Percentiles rank a stretch among this genome's conserved stretches.
Conservation (phyloP, 2,113 vertebrate species). For the Eurystomus gularis region DNA sequence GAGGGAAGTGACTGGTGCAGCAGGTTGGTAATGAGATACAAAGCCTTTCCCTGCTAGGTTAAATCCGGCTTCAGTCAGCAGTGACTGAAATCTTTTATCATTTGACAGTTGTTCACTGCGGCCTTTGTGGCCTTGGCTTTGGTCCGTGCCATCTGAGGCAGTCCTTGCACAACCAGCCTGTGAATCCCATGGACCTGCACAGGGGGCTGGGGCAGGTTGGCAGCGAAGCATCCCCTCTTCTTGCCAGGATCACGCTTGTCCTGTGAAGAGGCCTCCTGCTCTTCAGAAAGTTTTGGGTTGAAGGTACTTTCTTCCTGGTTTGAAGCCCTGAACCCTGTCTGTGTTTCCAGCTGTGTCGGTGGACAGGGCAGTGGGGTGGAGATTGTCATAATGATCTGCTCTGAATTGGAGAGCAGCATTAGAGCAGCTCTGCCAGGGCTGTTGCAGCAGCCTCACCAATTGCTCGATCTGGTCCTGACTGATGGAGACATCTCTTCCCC, state of each 20-base stretch:
- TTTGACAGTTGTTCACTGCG: not conserved
- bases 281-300: not conserved
- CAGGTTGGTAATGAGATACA: not conserved
- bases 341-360: not conserved
- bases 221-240: not conserved
- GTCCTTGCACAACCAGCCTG: not conserved
- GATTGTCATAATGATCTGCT: not conserved
- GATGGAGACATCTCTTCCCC: not conserved
- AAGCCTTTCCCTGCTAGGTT: constrained; percentile 15
- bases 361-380: not conserved
- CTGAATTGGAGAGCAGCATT: not conserved
- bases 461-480: not conserved
- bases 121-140: not conserved
- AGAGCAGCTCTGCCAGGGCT: not conserved
- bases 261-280: not conserved
- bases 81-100: constrained; percentile 8
- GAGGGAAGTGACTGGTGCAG: not conserved
- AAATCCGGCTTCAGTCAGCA: constrained; percentile 35
- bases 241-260: not conserved
- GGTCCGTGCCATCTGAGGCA: constrained; percentile 13
- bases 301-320: not conserved
- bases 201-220: not conserved
- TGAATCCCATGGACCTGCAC: accelerated
- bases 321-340: not conserved
- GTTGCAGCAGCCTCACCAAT: not conserved